These are phyloP conservation scores for Matsumurasca onukii DNA, from an alignment of 1,140 invertebrate genomes.

Conservation along the genomic window DNA sequence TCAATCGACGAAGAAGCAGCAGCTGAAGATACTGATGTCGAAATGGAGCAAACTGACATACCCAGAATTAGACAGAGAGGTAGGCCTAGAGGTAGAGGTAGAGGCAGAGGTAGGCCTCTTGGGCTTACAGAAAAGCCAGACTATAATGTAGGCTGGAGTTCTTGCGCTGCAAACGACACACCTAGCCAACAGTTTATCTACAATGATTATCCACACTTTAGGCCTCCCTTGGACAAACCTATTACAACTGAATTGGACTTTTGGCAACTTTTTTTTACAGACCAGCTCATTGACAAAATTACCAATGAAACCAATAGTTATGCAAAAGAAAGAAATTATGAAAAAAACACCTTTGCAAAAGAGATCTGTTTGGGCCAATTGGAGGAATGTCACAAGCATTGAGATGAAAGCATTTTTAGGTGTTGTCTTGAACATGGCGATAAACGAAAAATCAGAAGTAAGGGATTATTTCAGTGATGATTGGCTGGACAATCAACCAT, in stretches of 20 bases:
- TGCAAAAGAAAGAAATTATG: conserved; percentile 8
- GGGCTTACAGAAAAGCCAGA: neutral
- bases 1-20: too few species aligned
- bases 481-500: conserved; percentile 8
- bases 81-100: conserved; percentile 5
- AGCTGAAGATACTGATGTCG: neutral
- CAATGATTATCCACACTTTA: conserved; percentile 13
- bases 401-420: conserved; percentile 29
- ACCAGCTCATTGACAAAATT: conserved; percentile 5
- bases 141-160: neutral
- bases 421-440: conserved; percentile 21
- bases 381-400: neutral
- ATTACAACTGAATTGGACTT: conserved; percentile 15
- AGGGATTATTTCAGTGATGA: conserved; percentile 9
- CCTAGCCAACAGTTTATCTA: neutral
- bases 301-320: conserved; percentile 8
- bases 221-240: neutral
- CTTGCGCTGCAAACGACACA: neutral
- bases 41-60: neutral
- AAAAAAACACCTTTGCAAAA: conserved; percentile 5
- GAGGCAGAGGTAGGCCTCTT: neutral
- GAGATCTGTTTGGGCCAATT: conserved; percentile 8
- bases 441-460: conserved; percentile 19
- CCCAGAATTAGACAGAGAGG: conserved; percentile 3
- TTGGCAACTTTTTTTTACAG: conserved; percentile 20